Evolutionary conservation across 2,888 invertebrate species (phyloP).

Genomic region (Caenorhabditis angaria): DNA sequence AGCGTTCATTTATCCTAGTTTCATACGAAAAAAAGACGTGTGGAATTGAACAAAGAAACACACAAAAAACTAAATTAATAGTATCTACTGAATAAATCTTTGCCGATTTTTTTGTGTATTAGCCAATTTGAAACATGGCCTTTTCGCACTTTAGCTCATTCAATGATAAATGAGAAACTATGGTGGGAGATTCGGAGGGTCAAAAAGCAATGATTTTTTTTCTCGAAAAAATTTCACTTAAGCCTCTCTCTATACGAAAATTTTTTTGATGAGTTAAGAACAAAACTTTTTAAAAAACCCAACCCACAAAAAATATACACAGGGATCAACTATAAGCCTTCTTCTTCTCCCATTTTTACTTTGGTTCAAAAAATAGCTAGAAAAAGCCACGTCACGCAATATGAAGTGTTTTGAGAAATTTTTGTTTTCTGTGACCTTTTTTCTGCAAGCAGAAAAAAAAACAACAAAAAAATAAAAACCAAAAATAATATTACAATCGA

Average conservation of each 20-base stretch:
- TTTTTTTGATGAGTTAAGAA: constrained; percentile 1
- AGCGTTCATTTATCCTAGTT: constrained; percentile 4
- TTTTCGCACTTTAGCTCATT: background rate
- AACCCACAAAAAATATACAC: background rate
- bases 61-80: background rate
- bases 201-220: too few relatives aligned
- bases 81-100: constrained; percentile 2
- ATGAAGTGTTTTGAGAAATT: constrained; percentile 1
- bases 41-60: background rate
- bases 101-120: background rate
- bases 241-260: constrained; percentile 4
- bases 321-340: constrained; percentile 2
- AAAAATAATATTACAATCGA: background rate
- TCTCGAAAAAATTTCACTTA: too few relatives aligned
- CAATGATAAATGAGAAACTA: background rate
- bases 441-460: background rate
- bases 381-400: background rate
- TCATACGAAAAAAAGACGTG: constrained; percentile 1
- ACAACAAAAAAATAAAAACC: background rate
- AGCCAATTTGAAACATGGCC: background rate
- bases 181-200: background rate
- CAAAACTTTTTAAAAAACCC: background rate
- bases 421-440: background rate
- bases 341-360: background rate
- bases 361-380: background rate